These are phyloP conservation scores for Pseudolaguvia tuberculata DNA, from an alignment of 2,113 vertebrate genomes.

Conservation along the genomic window DNA sequence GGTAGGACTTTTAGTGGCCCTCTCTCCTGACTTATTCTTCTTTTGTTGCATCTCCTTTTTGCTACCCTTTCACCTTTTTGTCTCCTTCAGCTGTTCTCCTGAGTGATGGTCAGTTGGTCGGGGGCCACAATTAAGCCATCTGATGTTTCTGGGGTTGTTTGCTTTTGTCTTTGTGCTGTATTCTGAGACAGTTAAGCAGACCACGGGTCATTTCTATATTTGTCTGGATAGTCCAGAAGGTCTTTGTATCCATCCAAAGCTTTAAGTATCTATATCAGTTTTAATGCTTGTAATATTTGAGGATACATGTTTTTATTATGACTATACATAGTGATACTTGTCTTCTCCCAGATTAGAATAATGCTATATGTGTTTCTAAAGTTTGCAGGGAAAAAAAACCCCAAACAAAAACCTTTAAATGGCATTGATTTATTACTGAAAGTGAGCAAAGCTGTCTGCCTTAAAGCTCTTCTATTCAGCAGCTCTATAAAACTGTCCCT, in stretches of 20 bases:
- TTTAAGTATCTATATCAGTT: slow-evolving; percentile 27
- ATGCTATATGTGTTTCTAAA: slow-evolving; percentile 25
- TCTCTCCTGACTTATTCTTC: slow-evolving; percentile 43
- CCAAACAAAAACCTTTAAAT: slow-evolving; percentile 14
- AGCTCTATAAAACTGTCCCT: slow-evolving; percentile 64
- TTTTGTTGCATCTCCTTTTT: slow-evolving; percentile 31
- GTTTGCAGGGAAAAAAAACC: slow-evolving; percentile 8
- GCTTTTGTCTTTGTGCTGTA: slow-evolving; percentile 61
- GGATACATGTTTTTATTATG: background rate
- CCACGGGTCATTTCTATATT: slow-evolving; percentile 61
- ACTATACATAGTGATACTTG: background rate
- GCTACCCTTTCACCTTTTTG: slow-evolving; percentile 59
- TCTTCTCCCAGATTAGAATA: background rate
- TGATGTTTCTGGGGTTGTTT: slow-evolving; percentile 62
- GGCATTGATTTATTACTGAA: slow-evolving; percentile 59
- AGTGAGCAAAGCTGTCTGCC: slow-evolving; percentile 50
- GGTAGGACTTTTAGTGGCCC: slow-evolving; percentile 51
- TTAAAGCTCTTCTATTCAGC: slow-evolving; percentile 49
- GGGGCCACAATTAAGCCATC: slow-evolving; percentile 70
- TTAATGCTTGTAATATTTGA: background rate
- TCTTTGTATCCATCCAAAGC: slow-evolving; percentile 9
- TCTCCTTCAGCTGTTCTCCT: slow-evolving; percentile 63
- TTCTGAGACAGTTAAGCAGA: slow-evolving; percentile 54
- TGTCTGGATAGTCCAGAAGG: slow-evolving; percentile 52
- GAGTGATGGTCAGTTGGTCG: slow-evolving; percentile 73